Percentiles rank a stretch among this genome's conserved stretches.
Evolutionary conservation across 2,888 invertebrate species (phyloP).

Genomic region (Hanleya hanleyi): DNA sequence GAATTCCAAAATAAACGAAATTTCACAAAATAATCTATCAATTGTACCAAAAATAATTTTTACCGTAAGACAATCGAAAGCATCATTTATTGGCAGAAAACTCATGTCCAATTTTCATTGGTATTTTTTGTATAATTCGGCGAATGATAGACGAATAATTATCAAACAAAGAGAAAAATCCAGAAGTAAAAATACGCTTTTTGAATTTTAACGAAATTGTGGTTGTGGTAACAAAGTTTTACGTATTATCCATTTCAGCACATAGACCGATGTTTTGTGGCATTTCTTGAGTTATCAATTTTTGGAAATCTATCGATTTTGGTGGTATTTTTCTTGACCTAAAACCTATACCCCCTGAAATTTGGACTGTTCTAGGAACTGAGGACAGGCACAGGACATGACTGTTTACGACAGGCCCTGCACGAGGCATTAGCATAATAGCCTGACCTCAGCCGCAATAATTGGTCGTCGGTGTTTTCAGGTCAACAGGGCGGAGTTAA

Average conservation of each 20-base stretch:
- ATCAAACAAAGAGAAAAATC: background rate
- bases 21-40: background rate
- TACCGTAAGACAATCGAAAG: background rate
- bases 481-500: background rate
- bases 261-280: too few relatives aligned
- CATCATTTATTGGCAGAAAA: background rate
- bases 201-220: too few relatives aligned
- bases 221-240: too few relatives aligned
- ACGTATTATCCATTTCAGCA: too few relatives aligned
- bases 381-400: background rate
- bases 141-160: too few relatives aligned
- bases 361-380: background rate
- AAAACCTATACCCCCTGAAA: background rate
- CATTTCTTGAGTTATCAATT: too few relatives aligned
- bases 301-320: background rate
- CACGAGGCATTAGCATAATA: slow-evolving; percentile 2
- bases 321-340: background rate
- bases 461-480: background rate
- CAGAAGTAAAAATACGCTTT: background rate
- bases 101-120: too few relatives aligned
- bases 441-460: background rate
- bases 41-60: background rate
- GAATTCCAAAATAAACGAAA: background rate
- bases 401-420: background rate
- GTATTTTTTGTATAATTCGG: too few relatives aligned